Evolutionary conservation across 2,113 vertebrate species (phyloP), one percentile per base, ranked within the genome.

Genomic region (Saccopteryx bilineata): DNA sequence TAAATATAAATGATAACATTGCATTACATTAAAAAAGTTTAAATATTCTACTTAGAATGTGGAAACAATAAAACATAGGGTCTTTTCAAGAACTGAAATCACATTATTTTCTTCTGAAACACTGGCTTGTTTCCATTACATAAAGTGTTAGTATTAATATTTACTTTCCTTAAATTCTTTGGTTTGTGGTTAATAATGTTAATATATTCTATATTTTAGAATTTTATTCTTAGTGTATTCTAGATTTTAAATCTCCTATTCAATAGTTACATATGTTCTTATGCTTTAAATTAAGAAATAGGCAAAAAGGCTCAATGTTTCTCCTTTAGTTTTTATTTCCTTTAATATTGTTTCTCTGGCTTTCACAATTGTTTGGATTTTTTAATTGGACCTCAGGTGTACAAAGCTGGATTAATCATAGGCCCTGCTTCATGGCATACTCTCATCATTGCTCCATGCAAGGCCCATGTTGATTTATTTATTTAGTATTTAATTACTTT

Each of bases 401-500:
- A 92, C 50, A 87, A 83, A 92, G 63, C 54, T 94, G 78, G 72
- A 87, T 96, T 96, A 85, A 87, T 96, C 82, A 90, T 90, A 93
- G 93, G 72, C 75, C 28, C 48, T 92, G 50, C 46, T 92, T 96
- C 69, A 87, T 97, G 84, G 54, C 92, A 78, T 72, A 31, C 80
- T 90, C 50, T 96, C 83, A 91, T 95, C 89, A 75, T 86, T 82
- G 75, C 63, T 93, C 65, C 71, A 52, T 93, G 60, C 66, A 87
- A 80, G 63, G 63, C 83, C 39, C 54, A 76, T 75, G 82, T 81
- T 95, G 87, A 93, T 87, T 95, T 94, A 84, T 92, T 76, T 96
- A 93, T 94, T 88, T 94, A 87, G 52, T 79, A 89, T 88, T 95
- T 97, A 85, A 96, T 96, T 96, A 68, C 24, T 80, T 93, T 94